Conservation (phyloP, 2,888 invertebrate genomes). For the Teleogryllus oceanicus region DNA sequence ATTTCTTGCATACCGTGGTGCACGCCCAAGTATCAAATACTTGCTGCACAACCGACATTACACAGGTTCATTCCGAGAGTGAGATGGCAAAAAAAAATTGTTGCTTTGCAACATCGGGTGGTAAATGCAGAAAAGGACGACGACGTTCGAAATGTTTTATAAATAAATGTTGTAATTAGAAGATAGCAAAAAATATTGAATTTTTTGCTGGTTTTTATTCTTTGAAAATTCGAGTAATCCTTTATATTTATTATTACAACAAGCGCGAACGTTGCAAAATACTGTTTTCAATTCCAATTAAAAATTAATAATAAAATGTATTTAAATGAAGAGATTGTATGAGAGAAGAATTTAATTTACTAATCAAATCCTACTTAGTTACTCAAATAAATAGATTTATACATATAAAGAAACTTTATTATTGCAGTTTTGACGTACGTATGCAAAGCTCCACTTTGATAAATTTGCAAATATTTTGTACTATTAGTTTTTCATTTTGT, state of each 20-base stretch:
- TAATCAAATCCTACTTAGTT: conserved; percentile 26
- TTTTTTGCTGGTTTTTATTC: conserved; percentile 24
- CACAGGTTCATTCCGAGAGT: conserved; percentile 18
- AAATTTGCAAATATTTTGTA: conserved; percentile 36
- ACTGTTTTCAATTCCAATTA: conserved; percentile 24
- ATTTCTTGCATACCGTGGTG: conserved; percentile 18
- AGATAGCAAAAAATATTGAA: conserved; percentile 21
- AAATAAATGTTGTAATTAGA: conserved; percentile 25
- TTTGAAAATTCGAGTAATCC: conserved; percentile 22
- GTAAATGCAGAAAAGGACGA: conserved; percentile 10
- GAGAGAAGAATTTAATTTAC: conserved; percentile 25
- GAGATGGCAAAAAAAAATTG: background rate
- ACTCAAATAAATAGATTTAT: conserved; percentile 25
- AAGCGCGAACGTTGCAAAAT: conserved; percentile 21
- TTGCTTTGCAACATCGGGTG: conserved; percentile 18
- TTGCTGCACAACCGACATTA: conserved; percentile 9
- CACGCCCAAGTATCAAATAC: background rate
- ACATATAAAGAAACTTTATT: conserved; percentile 23
- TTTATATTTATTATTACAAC: conserved; percentile 23
- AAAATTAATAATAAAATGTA: conserved; percentile 22
- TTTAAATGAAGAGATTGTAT: conserved; percentile 20
- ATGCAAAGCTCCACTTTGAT: conserved; percentile 33
- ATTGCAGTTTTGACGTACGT: conserved; percentile 33
- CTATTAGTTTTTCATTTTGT: conserved; percentile 33
- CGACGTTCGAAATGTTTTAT: conserved; percentile 24